Conservation (phyloP, 2,888 invertebrate species). For the Stenchaetothrips biformis region DNA sequence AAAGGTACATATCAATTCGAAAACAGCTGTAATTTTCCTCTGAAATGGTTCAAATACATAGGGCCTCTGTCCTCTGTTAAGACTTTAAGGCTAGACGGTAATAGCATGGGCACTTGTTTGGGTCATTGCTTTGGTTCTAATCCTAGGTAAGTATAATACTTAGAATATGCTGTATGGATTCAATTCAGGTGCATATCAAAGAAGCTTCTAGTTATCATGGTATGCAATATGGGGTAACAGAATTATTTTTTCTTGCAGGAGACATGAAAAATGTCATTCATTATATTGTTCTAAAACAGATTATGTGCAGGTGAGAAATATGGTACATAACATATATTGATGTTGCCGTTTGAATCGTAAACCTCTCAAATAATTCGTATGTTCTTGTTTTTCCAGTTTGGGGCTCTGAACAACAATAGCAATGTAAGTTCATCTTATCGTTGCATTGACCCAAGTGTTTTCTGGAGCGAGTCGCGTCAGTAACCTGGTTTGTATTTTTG, state of each 20-base stretch:
- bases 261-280: not conserved
- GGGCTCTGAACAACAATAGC: not conserved
- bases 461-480: not conserved
- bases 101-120: not conserved
- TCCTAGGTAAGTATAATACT: not conserved
- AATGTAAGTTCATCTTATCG: not conserved
- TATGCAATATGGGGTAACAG: not conserved
- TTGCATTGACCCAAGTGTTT: not conserved
- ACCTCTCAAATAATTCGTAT: not conserved
- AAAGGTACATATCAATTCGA: no score
- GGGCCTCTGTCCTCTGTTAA: no score
- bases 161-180: not conserved
- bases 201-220: not conserved
- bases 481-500: no score
- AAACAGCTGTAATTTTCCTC: no score
- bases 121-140: not conserved
- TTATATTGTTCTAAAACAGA: not conserved
- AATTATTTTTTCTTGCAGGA: not conserved
- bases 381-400: not conserved
- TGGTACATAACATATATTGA: not conserved
- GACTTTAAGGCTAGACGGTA: no score
- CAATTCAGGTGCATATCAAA: not conserved
- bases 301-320: not conserved
- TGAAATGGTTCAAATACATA: no score
- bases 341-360: no score